Evolutionary conservation across 1,140 invertebrate genomes (phyloP), one percentile per base, ranked within the genome.

Genomic region (Heterodera schachtii): DNA sequence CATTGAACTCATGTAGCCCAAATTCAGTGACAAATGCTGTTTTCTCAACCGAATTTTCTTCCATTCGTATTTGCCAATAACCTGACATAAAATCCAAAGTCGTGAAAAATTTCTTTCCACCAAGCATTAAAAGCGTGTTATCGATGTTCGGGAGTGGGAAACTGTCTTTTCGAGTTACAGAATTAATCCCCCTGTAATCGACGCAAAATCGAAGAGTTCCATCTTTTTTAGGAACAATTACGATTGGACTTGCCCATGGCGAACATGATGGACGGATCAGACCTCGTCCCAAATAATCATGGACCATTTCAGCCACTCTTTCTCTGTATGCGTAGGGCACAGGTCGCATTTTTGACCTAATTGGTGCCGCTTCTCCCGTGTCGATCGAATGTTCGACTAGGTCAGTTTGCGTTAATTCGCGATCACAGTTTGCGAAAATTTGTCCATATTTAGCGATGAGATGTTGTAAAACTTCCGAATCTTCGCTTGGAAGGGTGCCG

Each of bases 91-190:
- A 77, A 79, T 92, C 91, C 2, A 91, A n/a, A n/a, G 0, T 86
- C 86, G 75, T 9, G 67, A 91, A 90, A 73, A 78, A 88, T 19
- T 74, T 86, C 6, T 84, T 83, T 8, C 84, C 83, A 44, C 85
- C 80, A 0, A 90, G 81, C 3, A 80, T 79, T 44, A 91, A 86
- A n/a, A 93, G 81, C 11, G 84, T 85, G 44, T 92, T 91, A 19
- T 92, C 90, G 21, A 93, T 91, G 4, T 87, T 73, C 0, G 91
- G 92, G 3, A 93, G 80, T 84, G 92, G 92, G 84, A 91, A 93
- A 52, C 82, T 85, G 84, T 93, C 92, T 73, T 86, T 83, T 0
- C 87, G 86, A 0, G 90, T 92, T 0, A 81, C 85, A 78, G n/a
- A 9, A 85, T 93, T 93, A 21, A 93, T 69, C 31, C 76, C 64